Conservation (phyloP, 2,113 vertebrate species). For the Syngnathus scovelli region DNA sequence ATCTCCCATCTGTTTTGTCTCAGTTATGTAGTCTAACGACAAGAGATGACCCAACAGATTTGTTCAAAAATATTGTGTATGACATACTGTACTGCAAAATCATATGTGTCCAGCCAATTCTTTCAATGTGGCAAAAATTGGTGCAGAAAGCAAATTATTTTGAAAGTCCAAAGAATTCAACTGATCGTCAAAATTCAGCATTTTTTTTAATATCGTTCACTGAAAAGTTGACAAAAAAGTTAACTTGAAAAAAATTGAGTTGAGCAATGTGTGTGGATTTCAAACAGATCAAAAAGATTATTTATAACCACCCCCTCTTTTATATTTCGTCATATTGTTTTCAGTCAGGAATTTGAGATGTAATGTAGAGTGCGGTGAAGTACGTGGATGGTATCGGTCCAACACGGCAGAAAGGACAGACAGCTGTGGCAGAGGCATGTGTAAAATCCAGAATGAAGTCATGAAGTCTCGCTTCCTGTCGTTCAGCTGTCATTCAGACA, state of each 20-base stretch:
- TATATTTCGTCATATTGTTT: neutral
- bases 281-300: neutral
- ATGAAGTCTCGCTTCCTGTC: neutral
- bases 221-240: neutral
- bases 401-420: neutral
- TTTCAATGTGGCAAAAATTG: no score
- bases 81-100: no score
- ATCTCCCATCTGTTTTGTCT: neutral
- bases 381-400: neutral
- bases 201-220: neutral
- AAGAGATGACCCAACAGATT: no score
- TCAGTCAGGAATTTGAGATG: neutral
- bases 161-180: neutral
- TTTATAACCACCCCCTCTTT: neutral
- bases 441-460: neutral
- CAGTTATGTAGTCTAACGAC: neutral
- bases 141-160: no score
- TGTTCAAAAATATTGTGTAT: no score
- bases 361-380: neutral
- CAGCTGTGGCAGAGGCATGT: neutral
- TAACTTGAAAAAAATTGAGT: neutral
- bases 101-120: no score
- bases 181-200: neutral
- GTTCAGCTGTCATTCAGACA: neutral
- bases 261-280: neutral